Percentiles rank a stretch among this genome's conserved stretches.
These are phyloP conservation scores for Mycteria americana DNA, from an alignment of 2,797 vertebrate species.

Conservation along the genomic window DNA sequence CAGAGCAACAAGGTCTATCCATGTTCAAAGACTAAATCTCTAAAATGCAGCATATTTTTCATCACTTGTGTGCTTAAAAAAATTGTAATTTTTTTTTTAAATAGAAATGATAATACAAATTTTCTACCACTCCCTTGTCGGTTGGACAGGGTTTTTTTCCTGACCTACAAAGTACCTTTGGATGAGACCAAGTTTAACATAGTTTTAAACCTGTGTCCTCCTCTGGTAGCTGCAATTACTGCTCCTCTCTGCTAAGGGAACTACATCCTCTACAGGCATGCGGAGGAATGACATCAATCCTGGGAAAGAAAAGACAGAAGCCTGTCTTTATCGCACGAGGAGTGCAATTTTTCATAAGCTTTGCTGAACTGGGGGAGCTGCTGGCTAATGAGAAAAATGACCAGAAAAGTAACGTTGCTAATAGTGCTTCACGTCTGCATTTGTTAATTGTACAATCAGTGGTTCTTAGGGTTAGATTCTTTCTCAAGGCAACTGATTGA, in stretches of 20 bases:
- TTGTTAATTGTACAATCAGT: neutral
- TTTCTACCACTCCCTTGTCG: neutral
- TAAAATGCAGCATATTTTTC: neutral
- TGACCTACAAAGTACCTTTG: neutral
- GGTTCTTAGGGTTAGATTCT: neutral
- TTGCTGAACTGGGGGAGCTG: neutral
- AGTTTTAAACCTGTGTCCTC: neutral
- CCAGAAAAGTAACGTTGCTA: neutral
- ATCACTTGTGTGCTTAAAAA: neutral
- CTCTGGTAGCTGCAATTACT: neutral
- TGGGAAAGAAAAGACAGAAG: neutral
- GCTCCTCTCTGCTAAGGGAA: neutral
- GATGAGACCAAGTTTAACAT: neutral
- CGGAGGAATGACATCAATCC: neutral
- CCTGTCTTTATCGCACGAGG: neutral
- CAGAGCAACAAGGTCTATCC: neutral
- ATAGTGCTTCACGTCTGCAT: neutral
- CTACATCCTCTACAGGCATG: conserved; percentile 7
- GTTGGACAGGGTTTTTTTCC: neutral
- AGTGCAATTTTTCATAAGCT: neutral
- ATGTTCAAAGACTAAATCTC: neutral
- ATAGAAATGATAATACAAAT: neutral
- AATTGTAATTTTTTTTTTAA: neutral
- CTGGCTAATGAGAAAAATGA: neutral
- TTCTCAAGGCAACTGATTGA: neutral